phyloP scores from a whole-genome alignment of 2,888 invertebrate species.

The Tipula lateralis region DNA sequence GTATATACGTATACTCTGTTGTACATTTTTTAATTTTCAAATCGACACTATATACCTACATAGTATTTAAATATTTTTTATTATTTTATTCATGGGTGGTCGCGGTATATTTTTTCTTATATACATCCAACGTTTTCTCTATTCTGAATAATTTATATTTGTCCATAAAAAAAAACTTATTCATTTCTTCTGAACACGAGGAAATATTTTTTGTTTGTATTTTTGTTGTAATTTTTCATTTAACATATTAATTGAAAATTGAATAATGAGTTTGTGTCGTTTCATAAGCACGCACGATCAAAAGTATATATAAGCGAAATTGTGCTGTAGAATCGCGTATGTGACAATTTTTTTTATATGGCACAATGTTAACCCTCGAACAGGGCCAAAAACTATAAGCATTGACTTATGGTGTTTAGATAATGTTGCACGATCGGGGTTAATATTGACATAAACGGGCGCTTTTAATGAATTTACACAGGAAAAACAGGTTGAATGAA shows the following conservation, averaged over 20 bases:
- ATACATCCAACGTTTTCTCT: not conserved
- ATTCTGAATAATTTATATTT: conserved; percentile 25
- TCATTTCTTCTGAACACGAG: not conserved
- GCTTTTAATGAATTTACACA: not conserved
- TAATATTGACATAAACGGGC: not conserved
- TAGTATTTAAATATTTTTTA: not conserved
- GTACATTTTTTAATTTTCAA: not conserved
- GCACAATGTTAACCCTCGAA: not conserved
- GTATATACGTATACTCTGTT: not conserved
- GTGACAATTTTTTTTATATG: too few relatives aligned
- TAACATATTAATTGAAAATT: conserved; percentile 27
- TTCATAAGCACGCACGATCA: conserved; percentile 25
- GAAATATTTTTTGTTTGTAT: not conserved
- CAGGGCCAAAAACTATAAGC: not conserved
- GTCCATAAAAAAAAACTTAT: not conserved
- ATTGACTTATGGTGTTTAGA: not conserved
- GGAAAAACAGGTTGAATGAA: not conserved
- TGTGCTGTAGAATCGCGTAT: not conserved
- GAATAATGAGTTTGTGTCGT: not conserved
- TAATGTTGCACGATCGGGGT: not conserved
- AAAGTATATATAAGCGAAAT: not conserved
- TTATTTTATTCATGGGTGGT: not conserved
- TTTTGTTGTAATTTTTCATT: not conserved
- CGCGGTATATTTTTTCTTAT: not conserved
- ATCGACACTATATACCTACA: not conserved